Evolutionary conservation across 2,888 invertebrate species (phyloP), one percentile per base, ranked within the genome.

Genomic region (Hydraecia micacea): DNA sequence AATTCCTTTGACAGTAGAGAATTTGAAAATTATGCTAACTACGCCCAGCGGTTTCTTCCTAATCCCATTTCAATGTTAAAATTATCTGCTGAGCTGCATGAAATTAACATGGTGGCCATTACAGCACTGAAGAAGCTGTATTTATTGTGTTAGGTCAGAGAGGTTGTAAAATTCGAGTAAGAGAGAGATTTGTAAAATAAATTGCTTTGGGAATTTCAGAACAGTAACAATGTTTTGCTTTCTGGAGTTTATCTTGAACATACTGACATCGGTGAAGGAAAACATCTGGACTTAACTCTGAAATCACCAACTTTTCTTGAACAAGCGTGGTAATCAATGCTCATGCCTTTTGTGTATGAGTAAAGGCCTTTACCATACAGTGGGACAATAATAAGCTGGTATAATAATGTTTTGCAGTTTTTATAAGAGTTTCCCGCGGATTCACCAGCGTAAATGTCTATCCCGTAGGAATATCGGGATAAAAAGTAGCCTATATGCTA

Each of bases 1-100:
- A 85, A 89, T 88, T 87, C 75, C 75, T 83, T 80, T 78, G 87
- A 85, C 86, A 88, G 88, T 84, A 78, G 88, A 87, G 85, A 87
- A 90, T 90, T 85, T 81, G 89, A 89, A 90, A 89, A 89, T 90
- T 90, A 91, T 90, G 85, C 87, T 87, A 89, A 90, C 81, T 88
- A 85, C 84, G 75, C 80, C 79, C 84, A 78, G 71, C 74, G 76
- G 83, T 83, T 81, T 87, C 83, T 87, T 86, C 85, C 80, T 87
- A 89, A 90, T 89, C 86, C 86, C 84, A 87, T 87, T 89, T 85
- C 85, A 85, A 87, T 90, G 87, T 86, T 90, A 84, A 89, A 90
- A 88, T 87, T 87, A 85, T 86, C 86, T 86, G 71, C 63, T 83
- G 78, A 81, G 81, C 78, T 80, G 72, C 65, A 82, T 75, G 70